Percentiles rank a stretch among this genome's conserved stretches.
These are phyloP conservation scores for Diabrotica undecimpunctata DNA, from an alignment of 1,140 invertebrate genomes.

Conservation along the genomic window DNA sequence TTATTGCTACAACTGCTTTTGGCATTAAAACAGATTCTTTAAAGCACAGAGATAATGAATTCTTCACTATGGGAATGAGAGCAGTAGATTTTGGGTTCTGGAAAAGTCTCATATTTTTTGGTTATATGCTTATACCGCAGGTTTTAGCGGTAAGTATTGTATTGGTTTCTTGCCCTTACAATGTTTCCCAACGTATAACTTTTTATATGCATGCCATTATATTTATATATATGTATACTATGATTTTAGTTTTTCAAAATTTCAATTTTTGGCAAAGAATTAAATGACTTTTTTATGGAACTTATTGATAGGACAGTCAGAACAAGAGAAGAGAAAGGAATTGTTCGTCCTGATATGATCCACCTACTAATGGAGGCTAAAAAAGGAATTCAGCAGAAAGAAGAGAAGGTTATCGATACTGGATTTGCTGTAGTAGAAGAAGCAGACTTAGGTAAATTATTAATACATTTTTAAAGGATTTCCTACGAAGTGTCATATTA, in stretches of 20 bases:
- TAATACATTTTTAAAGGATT: no score
- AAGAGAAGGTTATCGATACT: no score
- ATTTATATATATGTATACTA: background rate
- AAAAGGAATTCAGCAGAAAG: slow-evolving; percentile 23
- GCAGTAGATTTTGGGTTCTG: slow-evolving; percentile 31
- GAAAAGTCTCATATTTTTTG: slow-evolving; percentile 21
- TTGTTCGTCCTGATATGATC: no score
- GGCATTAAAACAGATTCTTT: slow-evolving; percentile 46
- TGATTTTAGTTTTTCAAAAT: slow-evolving; percentile 23
- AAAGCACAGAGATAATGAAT: slow-evolving; percentile 43
- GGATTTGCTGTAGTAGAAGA: no score
- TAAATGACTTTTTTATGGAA: slow-evolving; percentile 28
- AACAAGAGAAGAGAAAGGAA: slow-evolving; percentile 38
- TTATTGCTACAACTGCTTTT: slow-evolving; percentile 28
- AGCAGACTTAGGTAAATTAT: no score
- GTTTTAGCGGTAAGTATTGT: slow-evolving; percentile 20
- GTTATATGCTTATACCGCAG: slow-evolving; percentile 15
- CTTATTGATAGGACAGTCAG: slow-evolving; percentile 41
- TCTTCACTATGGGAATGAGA: slow-evolving; percentile 43
- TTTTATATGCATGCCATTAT: background rate
- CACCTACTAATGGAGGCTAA: no score
- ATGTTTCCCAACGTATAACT: background rate
- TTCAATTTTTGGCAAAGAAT: slow-evolving; percentile 25
- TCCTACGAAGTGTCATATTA: no score
- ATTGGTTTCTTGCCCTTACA: no score